phyloP scores from a whole-genome alignment of 2,888 invertebrate genomes.

The Cheilosia pagana region DNA sequence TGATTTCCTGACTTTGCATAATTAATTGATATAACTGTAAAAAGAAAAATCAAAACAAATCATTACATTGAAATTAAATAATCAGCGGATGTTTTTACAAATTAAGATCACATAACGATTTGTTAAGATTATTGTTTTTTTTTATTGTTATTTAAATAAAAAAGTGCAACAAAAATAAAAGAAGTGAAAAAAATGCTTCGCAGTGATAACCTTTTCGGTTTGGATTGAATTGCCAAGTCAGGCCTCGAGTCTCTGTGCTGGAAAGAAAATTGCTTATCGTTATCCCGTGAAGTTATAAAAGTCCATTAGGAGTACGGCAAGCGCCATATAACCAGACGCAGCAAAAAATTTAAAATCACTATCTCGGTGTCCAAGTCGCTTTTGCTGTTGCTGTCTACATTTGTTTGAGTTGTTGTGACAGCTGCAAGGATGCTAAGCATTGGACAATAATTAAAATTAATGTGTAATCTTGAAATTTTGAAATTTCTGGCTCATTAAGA shows the following conservation, averaged over 20 bases:
- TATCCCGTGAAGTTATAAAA: background rate
- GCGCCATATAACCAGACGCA: background rate
- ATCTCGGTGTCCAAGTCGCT: too few relatives aligned
- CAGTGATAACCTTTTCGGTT: slow-evolving; percentile 42
- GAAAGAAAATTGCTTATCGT: background rate
- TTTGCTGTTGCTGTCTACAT: background rate
- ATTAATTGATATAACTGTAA: background rate
- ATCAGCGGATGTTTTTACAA: slow-evolving; percentile 22
- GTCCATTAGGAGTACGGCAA: background rate
- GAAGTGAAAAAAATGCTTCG: slow-evolving; percentile 10
- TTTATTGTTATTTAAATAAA: background rate
- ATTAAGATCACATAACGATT: slow-evolving; percentile 49
- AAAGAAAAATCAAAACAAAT: slow-evolving; percentile 11
- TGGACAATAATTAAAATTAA: background rate
- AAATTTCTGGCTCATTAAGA: background rate
- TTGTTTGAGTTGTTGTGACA: background rate
- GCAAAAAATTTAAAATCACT: background rate
- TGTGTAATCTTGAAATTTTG: background rate
- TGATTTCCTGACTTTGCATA: background rate
- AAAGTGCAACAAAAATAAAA: slow-evolving; percentile 20
- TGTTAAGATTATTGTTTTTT: slow-evolving; percentile 32
- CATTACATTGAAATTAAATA: slow-evolving; percentile 10
- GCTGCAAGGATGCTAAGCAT: background rate
- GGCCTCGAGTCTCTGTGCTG: background rate
- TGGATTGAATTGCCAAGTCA: background rate